Evolutionary conservation across 2,113 vertebrate species (phyloP), one percentile per base, ranked within the genome.

Genomic region (Muntiacus muntjak): DNA sequence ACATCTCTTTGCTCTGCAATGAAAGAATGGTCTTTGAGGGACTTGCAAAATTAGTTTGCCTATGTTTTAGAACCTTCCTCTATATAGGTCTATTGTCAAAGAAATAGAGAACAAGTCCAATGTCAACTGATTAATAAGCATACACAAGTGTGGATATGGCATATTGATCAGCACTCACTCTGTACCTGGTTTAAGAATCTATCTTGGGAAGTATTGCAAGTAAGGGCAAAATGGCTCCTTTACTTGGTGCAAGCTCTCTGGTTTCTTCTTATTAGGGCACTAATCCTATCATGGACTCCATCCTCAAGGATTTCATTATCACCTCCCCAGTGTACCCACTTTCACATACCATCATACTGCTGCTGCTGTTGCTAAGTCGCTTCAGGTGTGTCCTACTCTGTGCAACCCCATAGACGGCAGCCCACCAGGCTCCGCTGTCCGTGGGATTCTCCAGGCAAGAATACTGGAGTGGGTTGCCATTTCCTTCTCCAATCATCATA

Each of bases 31-130:
- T 13, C 58, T 55, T 92, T 89, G n/a, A 19, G 15, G n/a, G 30
- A 23, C 21, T 74, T 84, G 4, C n/a, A 78, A 89, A 93, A 81
- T 89, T 30, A 92, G n/a, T 43, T 89, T 71, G 5, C 54, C 71
- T 78, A 4, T 50, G 28, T 90, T 71, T 95, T 74, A 79, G 11
- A n/a, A 60, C 78, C 87, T 71, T 86, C 14, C 26, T 30, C 89
- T 52, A 28, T 2, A 85, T 60, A 26, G 1, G 3, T 45, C 19
- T 26, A 50, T 47, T 60, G 28, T 88, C n/a, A 60, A 33, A 88
- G 78, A 76, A 13, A 25, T 11, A 82, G 60, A 93, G 26, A 52
- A 54, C 10, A 81, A 82, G 15, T 45, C 54, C 11, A 57, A 26
- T 26, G 58, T 28, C 15, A 64, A 1, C 9, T 5, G n/a, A n/a